These are phyloP conservation scores for Labeo rohita DNA, from an alignment of 2,113 vertebrate species.

Conservation along the genomic window DNA sequence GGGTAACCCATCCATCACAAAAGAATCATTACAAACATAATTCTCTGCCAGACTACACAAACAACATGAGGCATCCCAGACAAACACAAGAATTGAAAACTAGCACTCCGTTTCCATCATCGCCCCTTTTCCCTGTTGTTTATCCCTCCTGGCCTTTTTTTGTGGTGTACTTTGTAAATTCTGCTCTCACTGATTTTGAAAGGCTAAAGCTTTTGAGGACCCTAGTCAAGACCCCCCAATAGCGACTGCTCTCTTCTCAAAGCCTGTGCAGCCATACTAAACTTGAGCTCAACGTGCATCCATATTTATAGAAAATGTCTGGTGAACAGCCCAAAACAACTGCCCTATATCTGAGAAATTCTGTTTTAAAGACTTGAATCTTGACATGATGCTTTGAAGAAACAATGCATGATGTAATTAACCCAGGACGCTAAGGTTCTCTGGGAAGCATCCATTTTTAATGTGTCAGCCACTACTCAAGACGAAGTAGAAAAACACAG, in stretches of 20 bases:
- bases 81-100: constrained; percentile 1
- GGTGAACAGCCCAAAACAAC: constrained; percentile 17
- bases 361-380: constrained; percentile 49
- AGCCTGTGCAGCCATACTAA: neutral
- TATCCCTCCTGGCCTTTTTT: constrained; percentile 51
- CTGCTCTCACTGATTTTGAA: constrained; percentile 60
- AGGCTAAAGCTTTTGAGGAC: constrained; percentile 61
- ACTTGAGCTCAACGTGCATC: neutral
- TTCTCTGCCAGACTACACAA: constrained; percentile 37
- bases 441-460: constrained; percentile 50
- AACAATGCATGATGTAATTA: constrained; percentile 49
- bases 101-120: constrained; percentile 11
- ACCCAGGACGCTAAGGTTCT: constrained; percentile 33
- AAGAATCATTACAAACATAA: constrained; percentile 36
- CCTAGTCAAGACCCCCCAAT: constrained; percentile 29
- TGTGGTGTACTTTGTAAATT: constrained; percentile 66
- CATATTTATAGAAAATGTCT: constrained; percentile 16
- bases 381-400: constrained; percentile 40
- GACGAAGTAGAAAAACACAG: neutral
- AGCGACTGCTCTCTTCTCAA: constrained; percentile 1
- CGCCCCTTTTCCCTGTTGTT: constrained; percentile 46
- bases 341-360: constrained; percentile 47
- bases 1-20: constrained; percentile 47
- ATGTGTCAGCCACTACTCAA: constrained; percentile 24
- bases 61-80: constrained; percentile 9